A percentile compares a stretch with the other conserved stretches of the same genome.
phyloP scores from a whole-genome alignment of 2,797 vertebrate species.

The Catostomus latipinnis region DNA sequence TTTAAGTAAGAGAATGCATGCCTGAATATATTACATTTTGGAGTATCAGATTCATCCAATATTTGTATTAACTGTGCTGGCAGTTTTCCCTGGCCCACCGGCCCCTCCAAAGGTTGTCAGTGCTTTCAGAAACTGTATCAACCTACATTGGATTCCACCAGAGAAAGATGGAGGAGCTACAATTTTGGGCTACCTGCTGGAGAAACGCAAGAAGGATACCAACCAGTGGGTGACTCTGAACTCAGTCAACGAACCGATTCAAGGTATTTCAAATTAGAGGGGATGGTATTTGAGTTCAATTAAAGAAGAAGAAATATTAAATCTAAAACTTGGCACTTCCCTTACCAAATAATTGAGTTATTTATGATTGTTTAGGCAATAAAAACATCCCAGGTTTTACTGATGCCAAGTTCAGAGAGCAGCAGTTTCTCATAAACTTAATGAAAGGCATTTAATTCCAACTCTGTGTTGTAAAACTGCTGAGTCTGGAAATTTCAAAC shows the following conservation, averaged over 20 bases:
- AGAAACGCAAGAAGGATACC: slow-evolving; percentile 86
- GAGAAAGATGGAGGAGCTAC: slow-evolving; percentile 68
- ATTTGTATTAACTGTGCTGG: background rate
- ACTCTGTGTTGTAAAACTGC: background rate
- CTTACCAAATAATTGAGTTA: background rate
- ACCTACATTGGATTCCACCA: slow-evolving; percentile 81
- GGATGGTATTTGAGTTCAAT: background rate
- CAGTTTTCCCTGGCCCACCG: slow-evolving; percentile 82
- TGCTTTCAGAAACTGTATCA: slow-evolving; percentile 77
- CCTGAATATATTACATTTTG: background rate
- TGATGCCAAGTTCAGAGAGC: background rate
- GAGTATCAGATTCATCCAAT: background rate
- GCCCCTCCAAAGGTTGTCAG: slow-evolving; percentile 77
- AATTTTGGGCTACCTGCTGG: slow-evolving; percentile 83
- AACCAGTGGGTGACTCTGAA: slow-evolving; percentile 79
- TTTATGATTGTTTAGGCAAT: background rate
- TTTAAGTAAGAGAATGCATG: slow-evolving; percentile 74
- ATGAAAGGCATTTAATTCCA: background rate
- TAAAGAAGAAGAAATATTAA: background rate
- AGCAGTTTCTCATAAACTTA: background rate
- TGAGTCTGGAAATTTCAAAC: slow-evolving; percentile 13
- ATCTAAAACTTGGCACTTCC: background rate
- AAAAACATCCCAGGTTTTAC: background rate
- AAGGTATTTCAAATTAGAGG: slow-evolving; percentile 70
- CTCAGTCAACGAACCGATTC: slow-evolving; percentile 69